phyloP scores from a whole-genome alignment of 2,888 invertebrate species.

The Anthoptus insignis region DNA sequence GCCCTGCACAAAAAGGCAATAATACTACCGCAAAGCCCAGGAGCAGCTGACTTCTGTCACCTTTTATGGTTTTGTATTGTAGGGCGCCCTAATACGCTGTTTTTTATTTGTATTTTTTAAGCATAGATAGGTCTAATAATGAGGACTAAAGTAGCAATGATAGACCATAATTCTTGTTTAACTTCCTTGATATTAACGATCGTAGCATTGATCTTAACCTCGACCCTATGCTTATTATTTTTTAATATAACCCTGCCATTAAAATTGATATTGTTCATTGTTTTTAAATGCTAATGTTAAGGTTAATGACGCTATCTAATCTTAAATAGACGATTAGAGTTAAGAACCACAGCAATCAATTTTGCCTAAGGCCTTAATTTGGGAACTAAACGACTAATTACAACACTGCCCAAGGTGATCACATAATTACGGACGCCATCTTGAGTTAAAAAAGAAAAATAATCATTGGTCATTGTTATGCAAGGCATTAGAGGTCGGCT shows the following conservation, averaged over 20 bases:
- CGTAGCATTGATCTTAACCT: not conserved
- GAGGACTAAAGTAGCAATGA: no score
- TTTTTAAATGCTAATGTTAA: not conserved
- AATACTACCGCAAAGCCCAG: no score
- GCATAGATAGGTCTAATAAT: no score
- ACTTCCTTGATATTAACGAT: no score
- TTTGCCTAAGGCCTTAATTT: conserved; percentile 41
- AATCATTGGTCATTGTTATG: conserved; percentile 6
- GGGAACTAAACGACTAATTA: conserved; percentile 49
- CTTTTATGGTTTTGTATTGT: no score
- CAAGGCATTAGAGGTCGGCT: conserved; percentile 3
- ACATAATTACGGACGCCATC: conserved; percentile 47
- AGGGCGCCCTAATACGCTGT: no score
- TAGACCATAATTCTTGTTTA: no score
- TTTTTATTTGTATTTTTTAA: no score
- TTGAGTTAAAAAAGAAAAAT: conserved; percentile 31
- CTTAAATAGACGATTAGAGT: conserved; percentile 5
- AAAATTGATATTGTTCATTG: not conserved
- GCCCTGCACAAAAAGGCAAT: no score
- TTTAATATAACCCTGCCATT: not conserved
- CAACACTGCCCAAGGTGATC: conserved; percentile 44
- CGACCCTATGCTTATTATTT: not conserved
- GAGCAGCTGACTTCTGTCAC: no score
- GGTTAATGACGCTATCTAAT: conserved; percentile 7
- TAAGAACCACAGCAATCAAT: conserved; percentile 20